A percentile compares a stretch with the other conserved stretches of the same genome.
phyloP scores from a whole-genome alignment of 2,888 invertebrate genomes.

The Phorcus lineatus region DNA sequence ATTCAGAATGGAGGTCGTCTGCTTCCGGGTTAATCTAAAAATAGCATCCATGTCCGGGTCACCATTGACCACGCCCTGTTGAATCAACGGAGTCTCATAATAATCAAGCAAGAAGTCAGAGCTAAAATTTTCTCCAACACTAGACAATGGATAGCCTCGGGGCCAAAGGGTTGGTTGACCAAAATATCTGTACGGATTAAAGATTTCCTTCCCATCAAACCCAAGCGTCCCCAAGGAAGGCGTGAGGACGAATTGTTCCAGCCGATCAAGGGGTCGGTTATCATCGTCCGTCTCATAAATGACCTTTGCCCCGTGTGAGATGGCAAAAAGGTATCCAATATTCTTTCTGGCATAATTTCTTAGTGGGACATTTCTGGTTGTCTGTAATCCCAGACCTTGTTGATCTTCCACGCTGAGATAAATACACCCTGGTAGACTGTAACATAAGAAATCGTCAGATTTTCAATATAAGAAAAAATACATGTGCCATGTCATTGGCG shows the following conservation, averaged over 20 bases:
- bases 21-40: slow-evolving; percentile 56
- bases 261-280: slow-evolving; percentile 25
- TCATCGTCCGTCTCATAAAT: slow-evolving; percentile 31
- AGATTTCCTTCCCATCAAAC: slow-evolving; percentile 17
- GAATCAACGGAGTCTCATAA: slow-evolving; percentile 47
- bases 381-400: background rate
- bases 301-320: slow-evolving; percentile 26
- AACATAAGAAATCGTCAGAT: background rate
- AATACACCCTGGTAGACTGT: slow-evolving; percentile 19
- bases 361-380: background rate
- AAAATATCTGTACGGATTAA: slow-evolving; percentile 46
- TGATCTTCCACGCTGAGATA: slow-evolving; percentile 23
- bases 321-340: slow-evolving; percentile 28
- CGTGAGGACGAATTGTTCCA: slow-evolving; percentile 22
- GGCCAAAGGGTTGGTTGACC: slow-evolving; percentile 67
- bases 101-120: slow-evolving; percentile 32
- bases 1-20: slow-evolving; percentile 33
- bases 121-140: slow-evolving; percentile 24
- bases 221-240: background rate
- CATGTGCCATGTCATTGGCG: too few relatives aligned
- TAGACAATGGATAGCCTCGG: slow-evolving; percentile 59
- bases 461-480: too few relatives aligned
- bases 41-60: slow-evolving; percentile 68
- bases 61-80: slow-evolving; percentile 61
- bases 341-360: slow-evolving; percentile 19